phyloP scores from a whole-genome alignment of 30 jellyfish, hydroid and myxozoan genomes.

The Aurelia aurita region DNA sequence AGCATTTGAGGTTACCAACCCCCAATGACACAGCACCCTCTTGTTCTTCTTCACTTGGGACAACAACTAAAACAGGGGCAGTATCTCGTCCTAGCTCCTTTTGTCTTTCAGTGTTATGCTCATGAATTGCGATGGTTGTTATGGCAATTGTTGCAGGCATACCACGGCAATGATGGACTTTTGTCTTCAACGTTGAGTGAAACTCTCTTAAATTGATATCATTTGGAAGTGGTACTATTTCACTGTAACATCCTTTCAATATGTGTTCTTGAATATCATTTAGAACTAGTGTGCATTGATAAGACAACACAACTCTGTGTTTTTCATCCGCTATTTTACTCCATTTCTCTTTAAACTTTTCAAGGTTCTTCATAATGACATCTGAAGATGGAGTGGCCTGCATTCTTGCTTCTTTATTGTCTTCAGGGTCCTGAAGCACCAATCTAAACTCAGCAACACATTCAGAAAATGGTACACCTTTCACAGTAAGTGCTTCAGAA shows the following conservation, averaged over 20 bases:
- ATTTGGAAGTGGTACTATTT: conserved; percentile 80
- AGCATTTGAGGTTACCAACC: conserved; percentile 45
- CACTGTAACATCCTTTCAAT: conserved; percentile 86
- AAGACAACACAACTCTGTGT: conserved; percentile 67
- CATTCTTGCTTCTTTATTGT: conserved; percentile 62
- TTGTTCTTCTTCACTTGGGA: conserved; percentile 60
- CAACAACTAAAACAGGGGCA: conserved; percentile 78
- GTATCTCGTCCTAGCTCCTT: conserved; percentile 70
- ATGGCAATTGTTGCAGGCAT: conserved; percentile 89
- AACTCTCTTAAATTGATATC: conserved; percentile 73
- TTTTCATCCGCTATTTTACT: conserved; percentile 76
- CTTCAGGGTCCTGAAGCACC: conserved; percentile 85
- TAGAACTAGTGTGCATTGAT: conserved; percentile 56
- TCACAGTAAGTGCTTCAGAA: conserved; percentile 75
- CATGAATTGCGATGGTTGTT: conserved; percentile 90
- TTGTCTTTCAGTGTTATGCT: conserved; percentile 69
- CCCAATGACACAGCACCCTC: conserved; percentile 38
- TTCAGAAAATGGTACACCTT: conserved; percentile 49
- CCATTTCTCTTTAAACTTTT: conserved; percentile 83
- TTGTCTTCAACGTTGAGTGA: conserved; percentile 73
- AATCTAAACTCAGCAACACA: conserved; percentile 76
- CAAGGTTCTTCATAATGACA: conserved; percentile 65
- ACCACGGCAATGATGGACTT: conserved; percentile 90
- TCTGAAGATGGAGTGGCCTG: conserved; percentile 77
- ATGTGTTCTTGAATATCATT: conserved; percentile 83